A percentile compares a stretch with the other conserved stretches of the same genome.
These are phyloP conservation scores for Parotia lawesii DNA, from an alignment of 2,113 vertebrate species.

Conservation along the genomic window DNA sequence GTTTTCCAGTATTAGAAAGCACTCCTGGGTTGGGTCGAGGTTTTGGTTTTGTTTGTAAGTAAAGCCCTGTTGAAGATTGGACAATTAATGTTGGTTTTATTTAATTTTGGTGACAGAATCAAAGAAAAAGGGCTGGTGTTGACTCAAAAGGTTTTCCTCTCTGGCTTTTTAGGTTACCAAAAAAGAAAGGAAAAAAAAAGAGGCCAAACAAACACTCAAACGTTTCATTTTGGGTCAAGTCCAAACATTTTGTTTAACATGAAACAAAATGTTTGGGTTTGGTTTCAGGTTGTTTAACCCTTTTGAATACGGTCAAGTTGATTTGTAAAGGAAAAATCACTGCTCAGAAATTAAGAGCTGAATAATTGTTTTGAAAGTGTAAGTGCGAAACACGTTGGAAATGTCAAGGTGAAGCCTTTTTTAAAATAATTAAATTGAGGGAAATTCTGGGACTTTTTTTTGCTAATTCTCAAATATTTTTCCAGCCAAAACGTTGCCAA, in stretches of 20 bases:
- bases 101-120: slow-evolving; percentile 5
- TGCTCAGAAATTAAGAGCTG: neutral
- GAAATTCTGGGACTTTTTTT: neutral
- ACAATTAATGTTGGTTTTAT: neutral
- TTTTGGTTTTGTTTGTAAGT: neutral
- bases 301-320: slow-evolving; percentile 51
- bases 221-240: slow-evolving; percentile 64
- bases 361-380: neutral
- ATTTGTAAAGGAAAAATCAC: slow-evolving; percentile 29
- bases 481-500: neutral
- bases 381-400: neutral
- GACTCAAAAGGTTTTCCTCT: slow-evolving; percentile 28
- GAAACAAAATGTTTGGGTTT: slow-evolving; percentile 68
- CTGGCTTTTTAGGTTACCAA: slow-evolving; percentile 31
- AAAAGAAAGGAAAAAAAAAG: neutral
- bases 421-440: neutral
- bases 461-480: neutral
- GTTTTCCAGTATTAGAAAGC: neutral
- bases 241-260: slow-evolving; percentile 66
- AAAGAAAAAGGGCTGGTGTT: neutral
- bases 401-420: neutral
- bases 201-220: slow-evolving; percentile 56
- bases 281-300: slow-evolving; percentile 68
- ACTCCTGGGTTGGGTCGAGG: neutral
- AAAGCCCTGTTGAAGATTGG: neutral